phyloP scores from a whole-genome alignment of 2,797 vertebrate species.

The Phyllotis vaccarum region DNA sequence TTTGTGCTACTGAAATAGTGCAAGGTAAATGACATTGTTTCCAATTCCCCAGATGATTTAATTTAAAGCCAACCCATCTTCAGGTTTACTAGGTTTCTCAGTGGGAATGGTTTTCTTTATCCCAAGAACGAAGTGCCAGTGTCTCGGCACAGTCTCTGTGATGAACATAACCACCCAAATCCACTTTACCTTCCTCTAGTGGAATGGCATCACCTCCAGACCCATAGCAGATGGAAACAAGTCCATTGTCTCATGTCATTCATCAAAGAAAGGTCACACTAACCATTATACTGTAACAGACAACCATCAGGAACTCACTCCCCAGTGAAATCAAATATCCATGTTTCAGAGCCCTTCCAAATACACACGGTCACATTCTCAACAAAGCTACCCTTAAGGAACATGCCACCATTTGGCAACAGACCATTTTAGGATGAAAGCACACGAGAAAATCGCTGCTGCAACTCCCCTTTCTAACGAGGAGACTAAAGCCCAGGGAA shows the following conservation, averaged over 20 bases:
- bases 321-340: neutral
- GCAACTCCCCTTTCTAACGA: neutral
- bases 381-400: slow-evolving; percentile 40
- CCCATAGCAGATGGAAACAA: neutral
- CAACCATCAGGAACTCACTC: neutral
- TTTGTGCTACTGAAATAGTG: slow-evolving; percentile 54
- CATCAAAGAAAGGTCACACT: neutral
- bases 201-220: neutral
- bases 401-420: neutral
- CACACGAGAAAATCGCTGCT: neutral
- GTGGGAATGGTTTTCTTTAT: neutral
- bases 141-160: neutral
- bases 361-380: neutral
- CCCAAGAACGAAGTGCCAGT: neutral
- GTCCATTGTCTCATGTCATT: neutral
- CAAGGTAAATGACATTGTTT: neutral
- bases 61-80: neutral
- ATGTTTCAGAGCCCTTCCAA: neutral
- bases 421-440: neutral
- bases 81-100: neutral
- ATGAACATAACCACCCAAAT: neutral
- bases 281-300: neutral
- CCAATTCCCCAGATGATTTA: slow-evolving; percentile 11
- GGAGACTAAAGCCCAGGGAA: neutral
- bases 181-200: neutral